These are phyloP conservation scores for Columbina picui DNA, from an alignment of 2,113 vertebrate genomes.

Conservation along the genomic window DNA sequence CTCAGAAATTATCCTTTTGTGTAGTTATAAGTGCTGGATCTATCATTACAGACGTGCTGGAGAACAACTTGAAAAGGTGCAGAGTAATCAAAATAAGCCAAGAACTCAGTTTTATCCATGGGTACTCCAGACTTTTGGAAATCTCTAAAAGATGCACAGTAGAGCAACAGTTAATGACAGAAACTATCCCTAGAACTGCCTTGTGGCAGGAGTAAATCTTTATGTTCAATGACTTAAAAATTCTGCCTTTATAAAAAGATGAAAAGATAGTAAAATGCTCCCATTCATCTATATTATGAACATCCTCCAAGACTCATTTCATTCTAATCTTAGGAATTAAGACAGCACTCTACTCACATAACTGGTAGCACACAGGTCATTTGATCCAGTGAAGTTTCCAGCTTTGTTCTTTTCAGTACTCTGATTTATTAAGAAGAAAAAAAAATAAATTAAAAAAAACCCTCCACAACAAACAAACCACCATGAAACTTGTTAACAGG, in stretches of 20 bases:
- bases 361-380: neutral
- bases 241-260: neutral
- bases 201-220: neutral
- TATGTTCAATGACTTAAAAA: neutral
- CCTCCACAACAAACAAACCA: neutral
- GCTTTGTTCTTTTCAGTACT: neutral
- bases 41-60: neutral
- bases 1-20: neutral
- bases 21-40: neutral
- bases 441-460: neutral
- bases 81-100: neutral
- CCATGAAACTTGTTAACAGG: neutral
- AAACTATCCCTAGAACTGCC: neutral
- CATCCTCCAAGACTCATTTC: neutral
- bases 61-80: neutral
- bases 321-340: neutral
- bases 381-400: neutral
- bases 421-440: neutral
- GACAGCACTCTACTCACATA: slow-evolving; percentile 16
- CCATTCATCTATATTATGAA: neutral
- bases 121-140: neutral
- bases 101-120: neutral
- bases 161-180: neutral
- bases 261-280: neutral
- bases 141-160: neutral